Evolutionary conservation across 2,888 invertebrate species (phyloP).

Genomic region (Napeogenes inachia): DNA sequence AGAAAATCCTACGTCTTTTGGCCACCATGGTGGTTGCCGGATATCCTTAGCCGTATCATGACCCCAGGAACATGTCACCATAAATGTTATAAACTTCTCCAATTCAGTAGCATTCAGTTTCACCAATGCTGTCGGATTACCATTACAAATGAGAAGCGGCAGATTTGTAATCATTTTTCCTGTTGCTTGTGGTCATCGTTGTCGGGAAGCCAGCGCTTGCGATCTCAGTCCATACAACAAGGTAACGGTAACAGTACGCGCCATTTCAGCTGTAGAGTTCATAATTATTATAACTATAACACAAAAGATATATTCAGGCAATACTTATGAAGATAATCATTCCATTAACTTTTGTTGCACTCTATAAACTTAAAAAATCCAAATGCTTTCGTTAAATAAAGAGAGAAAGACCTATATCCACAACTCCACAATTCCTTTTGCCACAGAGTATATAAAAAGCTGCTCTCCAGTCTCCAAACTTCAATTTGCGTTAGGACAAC

Average conservation of each 20-base stretch:
- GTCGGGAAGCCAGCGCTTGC: constrained; percentile 60
- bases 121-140: constrained; percentile 82
- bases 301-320: constrained; percentile 38
- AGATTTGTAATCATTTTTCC: constrained; percentile 83
- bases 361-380: constrained; percentile 50
- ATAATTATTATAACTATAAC: constrained; percentile 39
- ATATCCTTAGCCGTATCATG: constrained; percentile 78
- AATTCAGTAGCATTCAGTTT: constrained; percentile 79
- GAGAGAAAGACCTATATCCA: constrained; percentile 55
- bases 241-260: constrained; percentile 54
- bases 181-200: constrained; percentile 68
- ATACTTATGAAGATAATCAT: constrained; percentile 29
- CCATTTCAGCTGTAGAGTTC: constrained; percentile 42
- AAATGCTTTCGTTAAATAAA: constrained; percentile 56
- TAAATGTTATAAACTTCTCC: constrained; percentile 84
- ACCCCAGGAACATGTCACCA: constrained; percentile 86
- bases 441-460: constrained; percentile 2
- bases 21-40: constrained; percentile 84
- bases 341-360: constrained; percentile 37
- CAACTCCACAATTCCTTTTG: constrained; percentile 32
- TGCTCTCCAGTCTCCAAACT: constrained; percentile 8
- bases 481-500: too few species aligned
- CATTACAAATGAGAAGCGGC: constrained; percentile 83
- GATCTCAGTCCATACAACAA: constrained; percentile 53
- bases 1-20: constrained; percentile 79